Conservation (phyloP, 2,797 vertebrate genomes). For the Typhlichthys subterraneus region DNA sequence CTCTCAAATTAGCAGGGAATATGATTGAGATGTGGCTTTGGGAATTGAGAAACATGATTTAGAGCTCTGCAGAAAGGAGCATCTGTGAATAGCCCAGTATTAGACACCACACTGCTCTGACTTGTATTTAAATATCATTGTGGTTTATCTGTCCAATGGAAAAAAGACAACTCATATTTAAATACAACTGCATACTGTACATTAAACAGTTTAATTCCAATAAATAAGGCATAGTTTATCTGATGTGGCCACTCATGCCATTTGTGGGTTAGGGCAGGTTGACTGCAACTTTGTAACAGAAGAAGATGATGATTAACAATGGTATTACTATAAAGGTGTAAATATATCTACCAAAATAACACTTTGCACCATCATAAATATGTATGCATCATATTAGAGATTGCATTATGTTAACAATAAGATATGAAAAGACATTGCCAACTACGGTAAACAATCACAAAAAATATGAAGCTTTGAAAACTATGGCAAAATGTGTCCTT, state of each 20-base stretch:
- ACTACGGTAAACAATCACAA: conserved; percentile 16
- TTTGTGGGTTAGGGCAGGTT: background rate
- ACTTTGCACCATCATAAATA: too few species aligned
- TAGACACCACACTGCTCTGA: conserved; percentile 71
- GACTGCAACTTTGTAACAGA: background rate
- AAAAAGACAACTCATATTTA: conserved; percentile 48
- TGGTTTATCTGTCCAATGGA: conserved; percentile 56
- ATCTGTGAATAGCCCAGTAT: conserved; percentile 84
- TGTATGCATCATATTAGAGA: too few species aligned
- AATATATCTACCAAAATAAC: too few species aligned
- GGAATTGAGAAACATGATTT: conserved; percentile 90
- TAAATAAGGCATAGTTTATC: conserved; percentile 2
- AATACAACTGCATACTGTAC: conserved; percentile 15
- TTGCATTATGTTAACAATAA: too few species aligned
- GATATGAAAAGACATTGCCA: conserved; percentile 5
- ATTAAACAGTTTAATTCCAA: conserved; percentile 1
- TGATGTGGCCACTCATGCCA: background rate
- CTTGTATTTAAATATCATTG: conserved; percentile 77
- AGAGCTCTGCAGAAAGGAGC: conserved; percentile 84
- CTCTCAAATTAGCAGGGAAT: conserved; percentile 99
- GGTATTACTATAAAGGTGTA: too few species aligned
- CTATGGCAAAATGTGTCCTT: conserved; percentile 1
- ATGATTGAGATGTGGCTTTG: conserved; percentile 99
- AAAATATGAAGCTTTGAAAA: too few species aligned
- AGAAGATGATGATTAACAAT: too few species aligned